Percentiles rank a stretch among this genome's conserved stretches.
Conservation (phyloP, 37 sponge, comb jelly and placozoan species). For the Petrosia ficiformis region DNA sequence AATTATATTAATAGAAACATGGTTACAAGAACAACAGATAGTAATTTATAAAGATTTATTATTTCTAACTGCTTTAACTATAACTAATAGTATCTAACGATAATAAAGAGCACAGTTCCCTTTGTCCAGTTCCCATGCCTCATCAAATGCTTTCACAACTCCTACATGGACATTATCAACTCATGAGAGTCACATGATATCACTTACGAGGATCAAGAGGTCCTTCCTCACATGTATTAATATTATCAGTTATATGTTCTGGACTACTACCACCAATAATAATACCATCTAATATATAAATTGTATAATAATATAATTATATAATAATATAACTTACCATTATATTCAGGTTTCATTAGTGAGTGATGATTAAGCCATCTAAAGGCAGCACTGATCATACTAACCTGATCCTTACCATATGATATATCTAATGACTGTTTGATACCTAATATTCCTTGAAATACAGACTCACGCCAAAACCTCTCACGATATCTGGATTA, state of each 20-base stretch:
- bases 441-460: conserved; percentile 52
- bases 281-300: conserved; percentile 51
- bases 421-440: conserved; percentile 47
- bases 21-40: too few species aligned
- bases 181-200: neutral
- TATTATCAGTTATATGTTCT: conserved; percentile 56
- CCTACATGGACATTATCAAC: conserved; percentile 14
- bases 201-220: conserved; percentile 56
- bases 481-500: conserved; percentile 63
- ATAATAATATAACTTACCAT: conserved; percentile 25
- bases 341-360: conserved; percentile 28
- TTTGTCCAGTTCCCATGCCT: conserved; percentile 81
- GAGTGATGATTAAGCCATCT: conserved; percentile 87
- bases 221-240: conserved; percentile 70
- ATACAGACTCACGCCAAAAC: conserved; percentile 71
- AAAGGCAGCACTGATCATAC: conserved; percentile 57
- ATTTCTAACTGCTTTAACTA: too few species aligned
- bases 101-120: conserved; percentile 72
- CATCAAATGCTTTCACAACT: conserved; percentile 82
- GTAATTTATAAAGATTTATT: too few species aligned
- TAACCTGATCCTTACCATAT: conserved; percentile 49
- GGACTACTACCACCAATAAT: conserved; percentile 66
- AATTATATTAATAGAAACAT: too few species aligned
- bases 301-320: too few species aligned
- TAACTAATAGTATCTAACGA: conserved; percentile 44